Evolutionary conservation across 2,797 vertebrate species (phyloP), one percentile per base, ranked within the genome.

Genomic region (Siniperca undulata): DNA sequence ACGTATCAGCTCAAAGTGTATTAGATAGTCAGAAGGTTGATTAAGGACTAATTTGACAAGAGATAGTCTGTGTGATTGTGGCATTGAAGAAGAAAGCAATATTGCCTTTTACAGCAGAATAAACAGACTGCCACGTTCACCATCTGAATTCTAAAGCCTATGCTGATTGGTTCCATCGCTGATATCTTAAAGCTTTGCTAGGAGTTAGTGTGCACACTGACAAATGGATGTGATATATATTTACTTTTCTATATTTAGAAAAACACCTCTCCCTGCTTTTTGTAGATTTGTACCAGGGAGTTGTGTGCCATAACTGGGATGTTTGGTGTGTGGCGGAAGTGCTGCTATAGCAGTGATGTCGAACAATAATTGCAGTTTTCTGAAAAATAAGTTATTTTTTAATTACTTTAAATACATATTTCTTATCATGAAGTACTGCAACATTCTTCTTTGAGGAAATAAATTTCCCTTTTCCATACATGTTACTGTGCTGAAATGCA

Each of bases 311-410:
- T 44, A 13, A 30, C 1, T 60, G 16, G 58, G 78, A 82, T 83
- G 78, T 72, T 83, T 80, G 81, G 64, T 77, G 69, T 71, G 59
- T 73, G 67, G 75, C 78, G 74, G 70, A 85, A 53, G 58, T 76
- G 78, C 82, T 83, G 77, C 59, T 70, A 68, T 73, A 74, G 74
- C 50, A 60, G 36, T n/a, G 79, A 79, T 86, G 70, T 83, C 70
- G 86, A 73, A 78, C 59, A 38, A 70, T 75, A 80, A 75, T 72
- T 67, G 71, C 64, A 46, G 52, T 70, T 22, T 85, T 67, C 55
- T 62, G 5, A 30, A 19, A 30, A 27, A 30, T 1, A 67, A 30
- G 30, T 70, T 22, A 9, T 56, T 78, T 55, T 40, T 58, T n/a
- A 58, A 59, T 72, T 17, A 22, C 62, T 53, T 71, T 46, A 59